Evolutionary conservation across 2,113 vertebrate genomes (phyloP), one percentile per base, ranked within the genome.

Genomic region (Mohoua ochrocephala): DNA sequence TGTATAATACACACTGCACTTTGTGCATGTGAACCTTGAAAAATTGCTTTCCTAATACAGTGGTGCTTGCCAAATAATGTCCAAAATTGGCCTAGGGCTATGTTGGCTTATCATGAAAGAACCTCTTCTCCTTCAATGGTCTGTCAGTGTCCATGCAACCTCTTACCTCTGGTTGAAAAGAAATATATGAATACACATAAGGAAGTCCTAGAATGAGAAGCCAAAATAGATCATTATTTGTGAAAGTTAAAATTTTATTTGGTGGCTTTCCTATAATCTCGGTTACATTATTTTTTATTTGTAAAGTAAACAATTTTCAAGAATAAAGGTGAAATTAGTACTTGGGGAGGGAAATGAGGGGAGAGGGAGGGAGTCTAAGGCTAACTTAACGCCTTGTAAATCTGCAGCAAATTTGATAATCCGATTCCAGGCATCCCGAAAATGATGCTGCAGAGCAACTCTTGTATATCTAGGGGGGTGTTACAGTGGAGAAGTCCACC

Each of bases 11-110:
- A 79, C 42, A 53, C 19, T 79, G 70, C 26, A 64, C 71, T 92
- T 94, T 44, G 22, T 90, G 22, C 78, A 79, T n/a, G 21, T 88
- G 85, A 90, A 73, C 85, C 85, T 93, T 94, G 85, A 87, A 87
- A 94, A 93, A 91, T 56, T 69, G 41, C 69, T 94, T 91, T 57
- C 53, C 73, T 80, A 76, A 57, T 90, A 53, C 75, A 90, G 54
- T 79, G 91, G 27, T 1, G 2, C 70, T 93, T 94, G 78, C 53
- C 85, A 93, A 80, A 80, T 86, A 74, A 61, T 84, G 77, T 85
- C 89, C 68, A 77, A 61, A 93, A 74, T 69, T 87, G 53, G 21
- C 84, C 49, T 89, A 71, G 52, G 68, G 35, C 52, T 94, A 21
- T 71, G 7, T 24, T 80, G 67, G 61, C 45, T 94, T 86, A 52